These are phyloP conservation scores for Chitala chitala DNA, from an alignment of 2,113 vertebrate species.

Conservation along the genomic window DNA sequence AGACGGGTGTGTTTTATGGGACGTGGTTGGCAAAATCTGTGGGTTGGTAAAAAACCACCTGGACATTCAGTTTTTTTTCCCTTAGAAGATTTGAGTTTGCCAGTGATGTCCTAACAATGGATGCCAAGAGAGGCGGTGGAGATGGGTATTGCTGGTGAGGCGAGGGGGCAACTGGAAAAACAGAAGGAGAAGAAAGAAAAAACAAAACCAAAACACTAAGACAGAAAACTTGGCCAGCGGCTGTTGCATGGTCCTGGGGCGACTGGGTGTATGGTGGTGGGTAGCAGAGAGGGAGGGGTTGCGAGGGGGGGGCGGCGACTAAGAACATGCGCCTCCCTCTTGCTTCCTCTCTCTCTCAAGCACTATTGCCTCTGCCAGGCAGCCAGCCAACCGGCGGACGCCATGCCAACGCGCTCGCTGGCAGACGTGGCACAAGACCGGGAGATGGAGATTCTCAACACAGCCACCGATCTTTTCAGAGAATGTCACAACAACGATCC, in stretches of 20 bases:
- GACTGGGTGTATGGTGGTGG: conserved; percentile 13
- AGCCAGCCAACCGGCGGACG: conserved; percentile 58
- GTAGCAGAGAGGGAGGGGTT: neutral
- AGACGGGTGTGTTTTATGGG: conserved; percentile 24
- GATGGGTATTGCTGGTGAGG: conserved; percentile 17
- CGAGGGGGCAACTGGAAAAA: conserved; percentile 30
- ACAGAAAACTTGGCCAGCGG: conserved; percentile 42
- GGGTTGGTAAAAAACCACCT: conserved; percentile 26
- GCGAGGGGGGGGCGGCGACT: conserved; percentile 40
- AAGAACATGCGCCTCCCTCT: conserved; percentile 58
- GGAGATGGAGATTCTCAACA: conserved; percentile 30
- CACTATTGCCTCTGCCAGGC: conserved; percentile 57
- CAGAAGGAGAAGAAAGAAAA: conserved; percentile 13
- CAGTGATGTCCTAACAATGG: conserved; percentile 36
- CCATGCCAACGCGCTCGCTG: conserved; percentile 54
- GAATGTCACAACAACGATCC: conserved; percentile 36
- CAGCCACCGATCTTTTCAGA: conserved; percentile 19
- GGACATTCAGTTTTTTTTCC: neutral
- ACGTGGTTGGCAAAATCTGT: neutral
- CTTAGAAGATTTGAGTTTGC: conserved; percentile 32
- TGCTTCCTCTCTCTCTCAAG: conserved; percentile 45
- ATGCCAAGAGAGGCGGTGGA: conserved; percentile 18
- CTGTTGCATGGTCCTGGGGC: conserved; percentile 50
- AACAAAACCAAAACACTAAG: conserved; percentile 33
- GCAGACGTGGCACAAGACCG: conserved; percentile 43